These are phyloP conservation scores for Phyllotis vaccarum DNA, from an alignment of 2,797 vertebrate genomes.

Conservation along the genomic window DNA sequence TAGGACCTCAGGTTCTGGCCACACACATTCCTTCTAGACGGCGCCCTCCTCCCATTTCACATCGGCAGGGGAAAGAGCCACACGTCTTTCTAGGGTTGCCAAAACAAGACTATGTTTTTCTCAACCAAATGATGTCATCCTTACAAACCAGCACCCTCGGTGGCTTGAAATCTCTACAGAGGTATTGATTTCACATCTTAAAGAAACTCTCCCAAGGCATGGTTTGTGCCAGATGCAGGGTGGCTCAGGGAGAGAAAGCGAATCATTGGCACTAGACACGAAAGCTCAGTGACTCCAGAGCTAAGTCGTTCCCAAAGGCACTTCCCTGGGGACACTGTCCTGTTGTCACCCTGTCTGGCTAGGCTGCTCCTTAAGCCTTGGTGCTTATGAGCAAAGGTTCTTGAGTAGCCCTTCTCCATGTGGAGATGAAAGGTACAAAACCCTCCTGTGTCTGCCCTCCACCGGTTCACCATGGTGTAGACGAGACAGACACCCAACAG, in stretches of 20 bases:
- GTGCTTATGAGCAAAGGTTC: not conserved
- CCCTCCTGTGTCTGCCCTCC: not conserved
- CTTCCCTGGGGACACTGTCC: not conserved
- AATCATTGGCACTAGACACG: not conserved
- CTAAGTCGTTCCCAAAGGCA: not conserved
- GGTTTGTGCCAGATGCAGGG: not conserved
- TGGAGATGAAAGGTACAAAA: not conserved
- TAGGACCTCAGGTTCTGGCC: not conserved
- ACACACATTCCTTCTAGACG: not conserved
- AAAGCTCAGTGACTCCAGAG: not conserved
- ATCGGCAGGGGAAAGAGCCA: not conserved
- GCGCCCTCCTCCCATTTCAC: not conserved
- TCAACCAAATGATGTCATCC: not conserved
- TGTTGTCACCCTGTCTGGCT: not conserved
- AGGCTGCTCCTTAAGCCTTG: not conserved
- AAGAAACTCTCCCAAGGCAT: not conserved
- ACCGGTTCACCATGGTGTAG: not conserved
- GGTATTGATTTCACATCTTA: not conserved
- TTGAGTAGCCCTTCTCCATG: not conserved
- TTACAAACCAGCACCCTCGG: not conserved
- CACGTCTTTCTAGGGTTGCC: not conserved
- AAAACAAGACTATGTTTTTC: constrained; percentile 15
- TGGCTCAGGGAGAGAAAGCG: not conserved
- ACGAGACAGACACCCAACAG: not conserved
- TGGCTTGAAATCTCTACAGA: not conserved